phyloP scores from a whole-genome alignment of 2,888 invertebrate species.

The Drosophila mayaguana region DNA sequence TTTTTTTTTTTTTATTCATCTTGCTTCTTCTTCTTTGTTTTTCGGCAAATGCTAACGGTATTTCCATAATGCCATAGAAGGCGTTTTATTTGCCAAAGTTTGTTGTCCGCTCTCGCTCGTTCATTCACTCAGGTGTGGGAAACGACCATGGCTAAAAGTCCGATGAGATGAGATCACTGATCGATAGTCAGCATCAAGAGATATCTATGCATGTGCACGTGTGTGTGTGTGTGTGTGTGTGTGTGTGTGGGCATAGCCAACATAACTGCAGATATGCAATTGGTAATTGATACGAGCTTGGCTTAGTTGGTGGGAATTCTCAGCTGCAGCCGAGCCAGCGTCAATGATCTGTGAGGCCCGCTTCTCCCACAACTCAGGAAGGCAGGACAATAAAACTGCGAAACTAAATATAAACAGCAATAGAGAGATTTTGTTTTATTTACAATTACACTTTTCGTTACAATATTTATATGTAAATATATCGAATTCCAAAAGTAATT shows the following conservation, averaged over 20 bases:
- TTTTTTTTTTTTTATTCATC: background rate
- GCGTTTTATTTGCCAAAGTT: slow-evolving; percentile 56
- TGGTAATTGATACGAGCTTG: slow-evolving; percentile 27
- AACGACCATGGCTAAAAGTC: slow-evolving; percentile 54
- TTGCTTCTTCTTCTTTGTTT: background rate
- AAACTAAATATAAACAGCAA: too few relatives aligned
- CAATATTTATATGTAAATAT: too few relatives aligned
- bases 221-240: slow-evolving; percentile 1
- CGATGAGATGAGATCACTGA: slow-evolving; percentile 61
- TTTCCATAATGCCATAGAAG: slow-evolving; percentile 70
- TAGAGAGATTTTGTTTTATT: too few relatives aligned
- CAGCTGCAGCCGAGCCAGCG: slow-evolving; percentile 4
- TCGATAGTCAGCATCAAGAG: slow-evolving; percentile 32
- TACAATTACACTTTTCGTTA: too few relatives aligned
- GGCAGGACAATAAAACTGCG: too few relatives aligned
- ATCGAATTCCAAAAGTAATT: too few relatives aligned
- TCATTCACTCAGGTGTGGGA: slow-evolving; percentile 41
- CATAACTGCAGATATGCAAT: slow-evolving; percentile 27
- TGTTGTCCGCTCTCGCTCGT: slow-evolving; percentile 38
- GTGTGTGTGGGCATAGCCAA: slow-evolving; percentile 19
- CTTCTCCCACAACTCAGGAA: slow-evolving; percentile 22
- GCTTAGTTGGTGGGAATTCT: slow-evolving; percentile 27
- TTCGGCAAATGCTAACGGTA: slow-evolving; percentile 57
- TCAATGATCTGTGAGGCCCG: background rate
- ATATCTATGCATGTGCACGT: background rate